These are phyloP conservation scores for Heterotis niloticus DNA, from an alignment of 2,113 vertebrate genomes.

Conservation along the genomic window DNA sequence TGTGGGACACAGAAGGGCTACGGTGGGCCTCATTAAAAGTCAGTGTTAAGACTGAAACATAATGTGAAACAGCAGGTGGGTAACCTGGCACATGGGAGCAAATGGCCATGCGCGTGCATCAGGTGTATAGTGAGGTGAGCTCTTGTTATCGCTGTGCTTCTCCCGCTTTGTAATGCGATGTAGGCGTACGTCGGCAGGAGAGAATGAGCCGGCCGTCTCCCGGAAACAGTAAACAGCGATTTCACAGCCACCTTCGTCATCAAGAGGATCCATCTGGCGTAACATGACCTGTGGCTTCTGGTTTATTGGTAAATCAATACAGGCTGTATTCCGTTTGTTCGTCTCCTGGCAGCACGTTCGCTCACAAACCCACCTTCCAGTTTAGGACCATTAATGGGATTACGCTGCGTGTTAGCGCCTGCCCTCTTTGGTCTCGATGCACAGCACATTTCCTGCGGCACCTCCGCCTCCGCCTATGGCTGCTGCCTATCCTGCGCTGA, in stretches of 20 bases:
- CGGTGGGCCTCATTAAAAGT: conserved; percentile 18
- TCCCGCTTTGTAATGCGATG: conserved; percentile 24
- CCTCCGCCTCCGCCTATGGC: background rate
- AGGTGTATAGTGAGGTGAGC: conserved; percentile 21
- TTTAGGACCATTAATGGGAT: conserved; percentile 11
- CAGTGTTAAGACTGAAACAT: background rate
- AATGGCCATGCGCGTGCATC: conserved; percentile 10
- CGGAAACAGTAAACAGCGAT: conserved; percentile 9
- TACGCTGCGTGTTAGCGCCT: background rate
- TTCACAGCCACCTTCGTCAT: background rate
- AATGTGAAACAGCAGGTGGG: background rate
- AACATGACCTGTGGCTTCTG: background rate
- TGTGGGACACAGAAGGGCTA: background rate
- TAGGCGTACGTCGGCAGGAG: background rate
- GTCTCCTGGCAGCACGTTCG: background rate
- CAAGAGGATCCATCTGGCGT: background rate
- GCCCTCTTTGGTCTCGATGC: background rate
- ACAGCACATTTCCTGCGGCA: background rate
- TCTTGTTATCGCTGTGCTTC: background rate
- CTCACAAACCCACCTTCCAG: background rate
- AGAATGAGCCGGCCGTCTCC: background rate
- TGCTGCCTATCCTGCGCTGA: conserved; percentile 29
- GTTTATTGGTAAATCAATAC: background rate
- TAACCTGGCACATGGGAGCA: background rate
- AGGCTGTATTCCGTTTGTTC: background rate